phyloP scores from a whole-genome alignment of 2,113 vertebrate species.

The Heloderma charlesbogerti region DNA sequence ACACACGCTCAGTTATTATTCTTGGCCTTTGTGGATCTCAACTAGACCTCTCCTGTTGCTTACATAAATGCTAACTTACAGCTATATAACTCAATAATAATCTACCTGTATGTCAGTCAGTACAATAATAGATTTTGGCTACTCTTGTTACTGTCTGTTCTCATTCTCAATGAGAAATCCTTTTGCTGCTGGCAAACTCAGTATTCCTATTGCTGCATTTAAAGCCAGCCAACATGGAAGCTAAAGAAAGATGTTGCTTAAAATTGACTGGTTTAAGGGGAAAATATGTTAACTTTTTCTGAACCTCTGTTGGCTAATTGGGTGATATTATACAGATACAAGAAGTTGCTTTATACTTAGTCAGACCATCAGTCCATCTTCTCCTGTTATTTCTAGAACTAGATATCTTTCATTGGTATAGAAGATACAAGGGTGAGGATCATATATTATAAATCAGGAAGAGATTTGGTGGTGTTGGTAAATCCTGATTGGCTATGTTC shows the following conservation, averaged over 20 bases:
- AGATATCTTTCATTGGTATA: not conserved
- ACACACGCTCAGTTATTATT: not conserved
- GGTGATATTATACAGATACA: not conserved
- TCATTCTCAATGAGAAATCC: slow-evolving; percentile 12
- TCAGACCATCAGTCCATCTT: not conserved
- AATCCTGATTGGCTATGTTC: not conserved
- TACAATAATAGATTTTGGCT: not conserved
- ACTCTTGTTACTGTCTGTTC: not conserved
- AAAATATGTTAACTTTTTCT: not conserved
- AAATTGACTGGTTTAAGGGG: slow-evolving; percentile 18
- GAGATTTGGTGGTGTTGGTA: not conserved
- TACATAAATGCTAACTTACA: not conserved
- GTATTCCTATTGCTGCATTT: slow-evolving; percentile 10
- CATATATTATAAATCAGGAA: not conserved
- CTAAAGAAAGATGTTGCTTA: not conserved
- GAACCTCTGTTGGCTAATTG: not conserved
- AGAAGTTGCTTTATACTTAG: not conserved
- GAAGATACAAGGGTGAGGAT: not conserved
- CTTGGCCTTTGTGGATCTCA: slow-evolving; percentile 6
- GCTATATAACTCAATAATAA: not conserved
- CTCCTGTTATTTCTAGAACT: not conserved
- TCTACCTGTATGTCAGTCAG: not conserved
- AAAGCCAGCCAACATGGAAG: not conserved
- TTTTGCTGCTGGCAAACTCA: slow-evolving; percentile 24
- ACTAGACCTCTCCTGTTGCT: not conserved